phyloP scores from a whole-genome alignment of 2,113 vertebrate genomes.

The Pelodiscus sinensis region DNA sequence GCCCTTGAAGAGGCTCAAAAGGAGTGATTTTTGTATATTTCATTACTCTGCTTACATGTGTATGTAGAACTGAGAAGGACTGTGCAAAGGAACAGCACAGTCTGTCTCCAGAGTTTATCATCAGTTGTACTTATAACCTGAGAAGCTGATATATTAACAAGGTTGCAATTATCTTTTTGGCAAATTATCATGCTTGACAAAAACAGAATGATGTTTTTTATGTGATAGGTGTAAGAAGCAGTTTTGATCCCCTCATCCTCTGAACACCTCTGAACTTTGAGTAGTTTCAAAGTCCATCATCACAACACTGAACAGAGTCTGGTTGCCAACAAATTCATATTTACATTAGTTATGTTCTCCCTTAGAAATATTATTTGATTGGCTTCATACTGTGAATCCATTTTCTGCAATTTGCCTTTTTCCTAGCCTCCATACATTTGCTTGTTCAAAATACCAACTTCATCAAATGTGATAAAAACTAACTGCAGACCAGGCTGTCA shows the following conservation, averaged over 20 bases:
- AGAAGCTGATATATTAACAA: background rate
- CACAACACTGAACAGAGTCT: background rate
- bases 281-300: background rate
- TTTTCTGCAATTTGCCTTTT: constrained; percentile 4
- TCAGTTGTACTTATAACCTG: background rate
- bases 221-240: background rate
- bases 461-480: constrained; percentile 15
- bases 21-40: background rate
- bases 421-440: background rate
- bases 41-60: background rate
- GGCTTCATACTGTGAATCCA: background rate
- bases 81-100: background rate
- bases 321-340: background rate
- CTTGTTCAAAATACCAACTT: background rate
- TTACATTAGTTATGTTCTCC: background rate
- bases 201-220: background rate
- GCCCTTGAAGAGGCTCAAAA: constrained; percentile 30
- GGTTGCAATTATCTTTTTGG: background rate
- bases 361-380: constrained; percentile 6
- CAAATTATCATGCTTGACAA: background rate
- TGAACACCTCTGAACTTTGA: background rate
- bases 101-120: background rate
- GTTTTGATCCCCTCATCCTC: background rate
- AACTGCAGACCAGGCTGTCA: background rate
- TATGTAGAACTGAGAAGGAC: background rate